Percentiles rank a stretch among this genome's conserved stretches.
These are phyloP conservation scores for Psephotus haematonotus DNA, from an alignment of 2,113 vertebrate genomes.

Conservation along the genomic window DNA sequence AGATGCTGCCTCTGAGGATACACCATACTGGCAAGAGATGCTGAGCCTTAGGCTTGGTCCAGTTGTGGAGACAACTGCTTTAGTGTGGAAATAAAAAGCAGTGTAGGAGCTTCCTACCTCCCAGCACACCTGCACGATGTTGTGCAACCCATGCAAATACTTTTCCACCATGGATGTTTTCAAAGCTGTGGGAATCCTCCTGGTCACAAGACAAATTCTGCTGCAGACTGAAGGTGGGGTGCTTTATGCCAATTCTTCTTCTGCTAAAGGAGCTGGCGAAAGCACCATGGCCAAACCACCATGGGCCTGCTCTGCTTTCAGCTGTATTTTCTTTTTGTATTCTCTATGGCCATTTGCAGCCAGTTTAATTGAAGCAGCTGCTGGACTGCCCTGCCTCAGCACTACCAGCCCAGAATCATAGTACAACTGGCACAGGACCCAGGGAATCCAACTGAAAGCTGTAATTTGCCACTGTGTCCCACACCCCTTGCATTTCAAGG, in stretches of 20 bases:
- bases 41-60: neutral
- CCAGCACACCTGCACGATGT: neutral
- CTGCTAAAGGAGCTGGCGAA: neutral
- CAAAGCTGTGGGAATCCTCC: neutral
- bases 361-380: neutral
- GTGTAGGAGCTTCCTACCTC: neutral
- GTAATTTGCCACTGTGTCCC: neutral
- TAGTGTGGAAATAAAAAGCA: neutral
- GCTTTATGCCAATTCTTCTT: neutral
- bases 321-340: neutral
- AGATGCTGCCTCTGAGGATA: neutral
- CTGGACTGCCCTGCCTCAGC: neutral
- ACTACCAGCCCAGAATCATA: neutral
- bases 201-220: neutral
- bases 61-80: neutral
- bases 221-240: neutral
- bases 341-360: neutral
- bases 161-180: neutral
- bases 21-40: neutral
- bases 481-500: neutral
- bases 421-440: neutral
- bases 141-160: neutral
- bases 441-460: neutral
- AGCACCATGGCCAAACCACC: rapidly evolving
- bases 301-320: neutral